Base-by-base conservation (phyloP, 2,888 invertebrate species). In the Tachina lurida region DNA sequence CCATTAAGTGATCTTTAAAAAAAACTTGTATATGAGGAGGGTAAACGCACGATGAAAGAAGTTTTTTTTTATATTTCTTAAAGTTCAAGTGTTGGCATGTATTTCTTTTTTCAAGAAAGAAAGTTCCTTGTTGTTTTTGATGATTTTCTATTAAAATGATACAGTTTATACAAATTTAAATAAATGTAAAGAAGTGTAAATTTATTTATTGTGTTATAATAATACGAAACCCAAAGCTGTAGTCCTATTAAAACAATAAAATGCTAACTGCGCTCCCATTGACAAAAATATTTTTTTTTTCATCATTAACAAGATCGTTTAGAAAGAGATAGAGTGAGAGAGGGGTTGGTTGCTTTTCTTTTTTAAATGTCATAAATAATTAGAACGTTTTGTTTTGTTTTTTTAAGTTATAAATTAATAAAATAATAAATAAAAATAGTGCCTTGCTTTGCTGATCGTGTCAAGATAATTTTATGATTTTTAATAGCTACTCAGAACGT, bases 81-180 rank as follows among this genome's bases (percentile, higher is more conserved):
- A 79, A 79, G 52, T 47, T 62, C 10, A 78, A 70, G 43, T 52
- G 22, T 2, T 62, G 31, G 31, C 4, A 31, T 31, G 2, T 41
- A 10, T 22, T 49, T 62, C n/a, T n/a, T 60, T 60, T 45, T 15
- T 12, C 8, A 71, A 17, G 0, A 19, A 31, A 63, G 15, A 79
- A 22, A 56, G 77, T 45, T 41, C 15, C 87, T 58, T 70, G 62
- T 65, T 67, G 54, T 47, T 41, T 58, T 22, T 85, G 41, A 84
- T 88, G 88, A 47, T 31, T 12, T 63, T 87, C 88, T 87, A 79
- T 84, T 88, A 62, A 67, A 77, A 86, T 88, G 88, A 85, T 88
- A 88, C 88, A 88, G 84, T 88, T 88, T 87, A 84, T 87, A 84
- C 43, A 78, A 84, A 79, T 74, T 85, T 77, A 60, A 63, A 41